These are phyloP conservation scores for Melierax canorus DNA, from an alignment of 2,113 vertebrate species.

Conservation along the genomic window DNA sequence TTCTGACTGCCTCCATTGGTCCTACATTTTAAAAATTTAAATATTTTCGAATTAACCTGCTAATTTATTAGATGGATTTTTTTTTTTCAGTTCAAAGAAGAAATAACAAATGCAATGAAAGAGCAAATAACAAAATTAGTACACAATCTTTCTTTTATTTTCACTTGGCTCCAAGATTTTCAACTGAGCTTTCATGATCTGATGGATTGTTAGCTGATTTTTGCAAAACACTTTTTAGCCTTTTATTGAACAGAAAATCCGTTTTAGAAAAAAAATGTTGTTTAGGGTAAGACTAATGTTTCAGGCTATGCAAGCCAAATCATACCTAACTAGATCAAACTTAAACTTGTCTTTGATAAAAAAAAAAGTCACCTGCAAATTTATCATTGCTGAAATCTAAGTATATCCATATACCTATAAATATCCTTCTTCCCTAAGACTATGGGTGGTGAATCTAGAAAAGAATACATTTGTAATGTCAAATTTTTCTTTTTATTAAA, in stretches of 20 bases:
- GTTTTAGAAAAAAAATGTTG: background rate
- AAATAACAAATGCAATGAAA: background rate
- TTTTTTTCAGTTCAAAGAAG: background rate
- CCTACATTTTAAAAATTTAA: background rate
- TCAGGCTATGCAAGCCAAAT: background rate
- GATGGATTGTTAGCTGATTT: background rate
- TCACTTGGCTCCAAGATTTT: background rate
- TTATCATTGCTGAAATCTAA: background rate
- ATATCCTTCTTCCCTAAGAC: background rate
- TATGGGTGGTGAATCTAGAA: background rate
- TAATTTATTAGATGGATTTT: background rate
- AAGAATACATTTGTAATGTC: background rate
- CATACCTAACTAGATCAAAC: background rate
- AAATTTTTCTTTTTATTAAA: background rate
- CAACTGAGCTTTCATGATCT: background rate
- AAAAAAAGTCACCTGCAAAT: background rate
- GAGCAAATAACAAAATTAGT: background rate
- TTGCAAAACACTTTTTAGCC: background rate
- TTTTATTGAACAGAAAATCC: background rate
- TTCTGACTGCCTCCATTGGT: background rate
- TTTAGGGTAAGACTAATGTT: background rate
- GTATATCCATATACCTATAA: background rate
- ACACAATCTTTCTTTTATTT: background rate
- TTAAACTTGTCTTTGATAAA: background rate
- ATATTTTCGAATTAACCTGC: background rate